Percentiles rank a stretch among this genome's conserved stretches.
Evolutionary conservation across 2,797 vertebrate species (phyloP).

Genomic region (Sylvia borin): DNA sequence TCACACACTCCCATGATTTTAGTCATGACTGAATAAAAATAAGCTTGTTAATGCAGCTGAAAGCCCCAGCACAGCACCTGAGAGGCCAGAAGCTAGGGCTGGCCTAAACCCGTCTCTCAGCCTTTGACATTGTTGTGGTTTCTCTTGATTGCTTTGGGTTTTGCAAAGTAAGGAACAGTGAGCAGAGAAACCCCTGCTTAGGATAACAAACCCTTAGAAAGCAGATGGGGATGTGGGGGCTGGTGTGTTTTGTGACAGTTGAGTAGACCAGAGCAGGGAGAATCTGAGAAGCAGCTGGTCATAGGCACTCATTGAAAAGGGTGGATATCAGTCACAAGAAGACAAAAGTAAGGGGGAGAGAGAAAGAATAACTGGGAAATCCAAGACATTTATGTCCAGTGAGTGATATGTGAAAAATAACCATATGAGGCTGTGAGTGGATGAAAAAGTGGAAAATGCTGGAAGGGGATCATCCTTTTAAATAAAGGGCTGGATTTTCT

Average conservation of each 20-base stretch:
- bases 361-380: not conserved
- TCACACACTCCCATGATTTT: not conserved
- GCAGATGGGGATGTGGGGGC: constrained; percentile 55
- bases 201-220: constrained; percentile 26
- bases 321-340: constrained; percentile 18
- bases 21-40: not conserved
- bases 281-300: constrained; percentile 62
- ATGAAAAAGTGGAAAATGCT: not conserved
- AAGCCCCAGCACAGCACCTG: not conserved
- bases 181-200: constrained; percentile 15
- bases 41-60: not conserved
- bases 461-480: not conserved
- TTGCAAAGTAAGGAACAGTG: not conserved
- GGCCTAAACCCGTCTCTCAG: not conserved
- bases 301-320: not conserved
- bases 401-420: not conserved
- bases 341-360: not conserved
- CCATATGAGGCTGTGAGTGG: not conserved
- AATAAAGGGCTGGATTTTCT: not conserved
- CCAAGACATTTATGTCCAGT: not conserved
- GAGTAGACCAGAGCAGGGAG: constrained; percentile 42
- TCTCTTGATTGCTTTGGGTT: not conserved
- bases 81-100: not conserved
- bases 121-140: not conserved
- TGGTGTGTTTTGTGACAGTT: constrained; percentile 22